Percentiles rank a stretch among this genome's conserved stretches.
Conservation (phyloP, 2,113 vertebrate species). For the Pachycephala philippinensis region DNA sequence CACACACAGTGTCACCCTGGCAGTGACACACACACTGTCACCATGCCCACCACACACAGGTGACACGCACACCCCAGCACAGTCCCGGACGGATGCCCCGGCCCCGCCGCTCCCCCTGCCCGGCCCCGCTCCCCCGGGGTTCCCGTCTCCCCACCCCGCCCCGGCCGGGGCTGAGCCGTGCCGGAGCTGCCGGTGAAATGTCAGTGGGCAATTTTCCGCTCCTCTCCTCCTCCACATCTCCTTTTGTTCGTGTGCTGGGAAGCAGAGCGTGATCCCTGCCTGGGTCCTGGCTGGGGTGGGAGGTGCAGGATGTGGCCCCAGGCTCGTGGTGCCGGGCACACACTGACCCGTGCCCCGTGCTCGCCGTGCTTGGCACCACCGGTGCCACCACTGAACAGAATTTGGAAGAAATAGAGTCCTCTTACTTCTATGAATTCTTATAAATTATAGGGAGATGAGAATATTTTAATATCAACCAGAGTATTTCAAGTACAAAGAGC, state of each 20-base stretch:
- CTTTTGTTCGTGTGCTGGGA: not conserved
- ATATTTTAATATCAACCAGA: conserved; percentile 71
- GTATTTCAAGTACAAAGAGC: conserved; percentile 66
- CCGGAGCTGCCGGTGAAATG: not conserved
- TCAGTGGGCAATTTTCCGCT: not conserved
- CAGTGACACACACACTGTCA: not conserved
- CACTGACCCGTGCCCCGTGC: rapidly evolving
- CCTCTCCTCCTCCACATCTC: not conserved
- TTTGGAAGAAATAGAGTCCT: not conserved
- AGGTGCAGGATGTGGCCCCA: not conserved
- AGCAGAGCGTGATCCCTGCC: not conserved
- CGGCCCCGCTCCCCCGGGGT: rapidly evolving
- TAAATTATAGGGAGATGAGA: conserved; percentile 63
- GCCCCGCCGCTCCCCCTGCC: rapidly evolving
- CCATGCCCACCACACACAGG: no score
- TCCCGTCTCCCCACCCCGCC: rapidly evolving
- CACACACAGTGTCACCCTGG: no score
- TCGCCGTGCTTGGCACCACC: rapidly evolving
- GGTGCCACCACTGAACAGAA: not conserved
- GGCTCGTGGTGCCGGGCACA: rapidly evolving
- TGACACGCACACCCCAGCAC: not conserved
- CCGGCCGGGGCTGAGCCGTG: rapidly evolving
- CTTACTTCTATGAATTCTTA: conserved; percentile 25
- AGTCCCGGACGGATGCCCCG: rapidly evolving
- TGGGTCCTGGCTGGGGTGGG: not conserved